Evolutionary conservation across 2,888 invertebrate species (phyloP).

Genomic region (Pterobdella sp.): DNA sequence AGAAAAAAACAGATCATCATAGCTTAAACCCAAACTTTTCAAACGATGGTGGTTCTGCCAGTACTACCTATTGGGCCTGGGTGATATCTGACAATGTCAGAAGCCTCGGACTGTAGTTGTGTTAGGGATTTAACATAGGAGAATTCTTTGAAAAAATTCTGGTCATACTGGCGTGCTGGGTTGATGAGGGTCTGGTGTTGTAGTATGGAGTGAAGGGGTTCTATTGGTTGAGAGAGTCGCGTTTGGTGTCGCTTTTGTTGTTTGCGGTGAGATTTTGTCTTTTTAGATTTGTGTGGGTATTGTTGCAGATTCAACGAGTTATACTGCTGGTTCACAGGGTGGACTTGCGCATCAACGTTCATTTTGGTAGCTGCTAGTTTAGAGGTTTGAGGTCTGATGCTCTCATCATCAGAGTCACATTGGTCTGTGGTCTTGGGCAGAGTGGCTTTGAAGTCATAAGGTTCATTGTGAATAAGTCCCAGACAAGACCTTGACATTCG

Average conservation of each 20-base stretch:
- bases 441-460: background rate
- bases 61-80: background rate
- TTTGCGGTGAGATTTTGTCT: background rate
- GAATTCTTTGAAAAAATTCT: background rate
- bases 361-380: background rate
- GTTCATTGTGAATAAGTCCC: background rate
- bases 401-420: background rate
- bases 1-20: no score
- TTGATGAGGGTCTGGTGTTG: background rate
- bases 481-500: background rate
- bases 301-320: background rate
- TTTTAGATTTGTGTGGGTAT: background rate
- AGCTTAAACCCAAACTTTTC: no score
- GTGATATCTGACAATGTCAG: background rate
- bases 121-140: background rate
- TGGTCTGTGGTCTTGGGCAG: background rate
- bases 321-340: background rate
- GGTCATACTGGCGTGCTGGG: background rate
- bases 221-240: background rate
- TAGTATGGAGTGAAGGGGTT: background rate
- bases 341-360: background rate
- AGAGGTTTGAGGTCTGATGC: background rate
- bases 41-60: background rate
- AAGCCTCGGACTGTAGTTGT: background rate
- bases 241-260: constrained; percentile 2